phyloP scores from a whole-genome alignment of 2,797 vertebrate genomes.

The Brachyrhaphis roseni region DNA sequence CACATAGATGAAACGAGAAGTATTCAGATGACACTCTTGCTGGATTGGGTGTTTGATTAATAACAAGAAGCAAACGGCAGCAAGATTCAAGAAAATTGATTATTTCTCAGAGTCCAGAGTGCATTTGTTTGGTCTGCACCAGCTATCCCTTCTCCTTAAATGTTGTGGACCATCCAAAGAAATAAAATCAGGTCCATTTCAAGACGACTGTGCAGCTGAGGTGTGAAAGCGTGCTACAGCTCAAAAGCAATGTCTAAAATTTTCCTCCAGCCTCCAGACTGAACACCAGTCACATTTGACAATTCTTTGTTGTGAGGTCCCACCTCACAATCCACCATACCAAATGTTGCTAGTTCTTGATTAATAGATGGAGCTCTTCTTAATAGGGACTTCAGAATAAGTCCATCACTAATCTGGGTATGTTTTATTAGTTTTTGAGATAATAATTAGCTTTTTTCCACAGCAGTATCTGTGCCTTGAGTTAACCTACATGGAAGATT shows the following conservation, averaged over 20 bases:
- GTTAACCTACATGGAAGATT: background rate
- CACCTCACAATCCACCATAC: too few relatives aligned
- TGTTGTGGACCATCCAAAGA: background rate
- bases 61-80: background rate
- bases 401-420: background rate
- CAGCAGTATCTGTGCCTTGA: background rate
- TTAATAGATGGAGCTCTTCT: background rate
- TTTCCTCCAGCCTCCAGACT: background rate
- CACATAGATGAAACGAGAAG: background rate
- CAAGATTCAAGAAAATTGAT: background rate
- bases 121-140: background rate
- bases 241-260: background rate
- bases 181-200: background rate
- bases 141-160: background rate
- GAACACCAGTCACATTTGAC: background rate
- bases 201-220: background rate
- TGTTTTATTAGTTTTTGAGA: background rate
- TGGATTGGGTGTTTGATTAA: background rate
- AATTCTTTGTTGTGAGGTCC: too few relatives aligned
- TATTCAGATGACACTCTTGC: background rate
- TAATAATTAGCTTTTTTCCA: background rate
- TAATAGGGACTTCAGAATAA: background rate
- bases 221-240: background rate
- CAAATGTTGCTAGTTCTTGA: background rate
- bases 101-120: background rate